Conservation (phyloP, 1,140 invertebrate genomes). For the Cheumatopsyche charites region DNA sequence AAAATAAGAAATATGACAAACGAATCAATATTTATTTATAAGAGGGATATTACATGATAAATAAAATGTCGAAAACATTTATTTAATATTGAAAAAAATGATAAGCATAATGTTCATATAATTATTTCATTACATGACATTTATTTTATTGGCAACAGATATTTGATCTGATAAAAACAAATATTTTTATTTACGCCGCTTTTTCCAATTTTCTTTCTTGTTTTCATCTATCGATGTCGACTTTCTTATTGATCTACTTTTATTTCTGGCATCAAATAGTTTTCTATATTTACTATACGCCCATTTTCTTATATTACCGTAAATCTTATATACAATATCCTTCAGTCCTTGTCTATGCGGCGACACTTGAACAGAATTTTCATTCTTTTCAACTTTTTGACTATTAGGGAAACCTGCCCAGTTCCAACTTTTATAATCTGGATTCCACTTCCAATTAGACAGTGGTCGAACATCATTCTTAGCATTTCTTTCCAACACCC, state of each 20-base stretch:
- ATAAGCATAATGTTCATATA: background rate
- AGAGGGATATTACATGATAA: no score
- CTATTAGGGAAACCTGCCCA: slow-evolving; percentile 32
- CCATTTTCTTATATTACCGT: slow-evolving; percentile 31
- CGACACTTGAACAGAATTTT: background rate
- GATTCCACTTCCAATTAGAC: slow-evolving; percentile 39
- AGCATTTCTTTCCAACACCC: slow-evolving; percentile 44
- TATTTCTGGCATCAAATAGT: slow-evolving; percentile 3
- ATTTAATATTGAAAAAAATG: slow-evolving; percentile 8
- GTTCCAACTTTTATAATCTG: slow-evolving; percentile 42
- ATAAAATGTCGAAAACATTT: no score
- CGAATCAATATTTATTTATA: no score
- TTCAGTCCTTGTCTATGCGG: background rate
- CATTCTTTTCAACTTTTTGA: slow-evolving; percentile 4
- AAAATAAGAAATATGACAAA: no score
- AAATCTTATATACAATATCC: slow-evolving; percentile 14
- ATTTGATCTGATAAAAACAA: background rate
- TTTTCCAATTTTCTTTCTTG: slow-evolving; percentile 38
- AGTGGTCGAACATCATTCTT: slow-evolving; percentile 27
- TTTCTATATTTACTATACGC: slow-evolving; percentile 18
- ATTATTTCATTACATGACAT: no score
- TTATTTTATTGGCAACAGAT: background rate
- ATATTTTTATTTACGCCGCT: slow-evolving; percentile 37
- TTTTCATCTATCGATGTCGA: background rate
- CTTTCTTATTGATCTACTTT: background rate